These are phyloP conservation scores for Drosophila saltans DNA, from an alignment of 1,140 invertebrate species.

Conservation along the genomic window DNA sequence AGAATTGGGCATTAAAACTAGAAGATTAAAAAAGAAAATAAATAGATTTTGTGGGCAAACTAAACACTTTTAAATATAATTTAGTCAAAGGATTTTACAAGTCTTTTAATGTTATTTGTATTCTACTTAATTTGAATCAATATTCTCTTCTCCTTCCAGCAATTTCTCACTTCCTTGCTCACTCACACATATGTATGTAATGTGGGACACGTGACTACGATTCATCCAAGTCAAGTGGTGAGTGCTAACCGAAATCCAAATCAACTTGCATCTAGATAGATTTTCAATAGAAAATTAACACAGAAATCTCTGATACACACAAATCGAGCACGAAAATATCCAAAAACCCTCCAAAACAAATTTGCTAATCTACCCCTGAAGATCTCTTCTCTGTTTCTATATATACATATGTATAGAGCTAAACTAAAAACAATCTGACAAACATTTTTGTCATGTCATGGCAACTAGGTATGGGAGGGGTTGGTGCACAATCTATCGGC, in stretches of 20 bases:
- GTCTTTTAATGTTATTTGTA: background rate
- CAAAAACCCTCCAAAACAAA: conserved; percentile 45
- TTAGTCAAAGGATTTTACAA: too few relatives aligned
- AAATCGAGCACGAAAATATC: conserved; percentile 74
- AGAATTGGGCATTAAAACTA: too few relatives aligned
- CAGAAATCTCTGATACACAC: conserved; percentile 72
- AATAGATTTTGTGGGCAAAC: too few relatives aligned
- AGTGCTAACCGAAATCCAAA: conserved; percentile 37
- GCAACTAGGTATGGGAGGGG: background rate
- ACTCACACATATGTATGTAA: conserved; percentile 29
- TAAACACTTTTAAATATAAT: too few relatives aligned
- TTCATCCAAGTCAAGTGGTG: conserved; percentile 58
- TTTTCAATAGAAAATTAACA: conserved; percentile 67
- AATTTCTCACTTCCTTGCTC: conserved; percentile 9
- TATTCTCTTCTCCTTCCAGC: conserved; percentile 2
- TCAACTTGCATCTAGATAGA: conserved; percentile 34
- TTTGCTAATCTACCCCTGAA: conserved; percentile 66
- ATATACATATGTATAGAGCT: conserved; percentile 2
- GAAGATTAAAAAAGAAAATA: too few relatives aligned
- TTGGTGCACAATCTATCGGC: background rate
- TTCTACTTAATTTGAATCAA: conserved; percentile 9
- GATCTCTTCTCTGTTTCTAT: conserved; percentile 46
- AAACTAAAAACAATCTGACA: conserved; percentile 41
- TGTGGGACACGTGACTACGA: conserved; percentile 66
- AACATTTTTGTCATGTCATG: conserved; percentile 36